Conservation (phyloP, 2,888 invertebrate genomes). For the Piscicola geometra region DNA sequence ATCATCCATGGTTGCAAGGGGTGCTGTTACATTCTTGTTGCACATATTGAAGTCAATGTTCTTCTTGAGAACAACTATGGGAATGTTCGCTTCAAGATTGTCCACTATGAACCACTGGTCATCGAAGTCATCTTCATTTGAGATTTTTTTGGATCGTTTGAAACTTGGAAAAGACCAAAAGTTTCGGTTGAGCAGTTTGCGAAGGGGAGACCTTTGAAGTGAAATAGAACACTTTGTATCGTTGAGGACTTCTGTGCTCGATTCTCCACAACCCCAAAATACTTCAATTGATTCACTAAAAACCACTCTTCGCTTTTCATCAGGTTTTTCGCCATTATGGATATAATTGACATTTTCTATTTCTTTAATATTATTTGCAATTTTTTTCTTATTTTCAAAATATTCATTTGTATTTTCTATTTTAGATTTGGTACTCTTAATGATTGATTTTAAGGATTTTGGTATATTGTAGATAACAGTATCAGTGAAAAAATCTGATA, state of each 20-base stretch:
- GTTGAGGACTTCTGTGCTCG: background rate
- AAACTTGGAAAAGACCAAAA: background rate
- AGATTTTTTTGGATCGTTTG: background rate
- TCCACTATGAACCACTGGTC: constrained; percentile 16
- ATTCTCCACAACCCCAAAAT: background rate
- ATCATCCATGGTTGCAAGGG: constrained; percentile 32
- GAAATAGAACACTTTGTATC: background rate
- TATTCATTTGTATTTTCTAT: too few relatives aligned
- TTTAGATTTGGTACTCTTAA: too few relatives aligned
- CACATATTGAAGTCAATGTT: background rate
- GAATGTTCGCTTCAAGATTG: constrained; percentile 16
- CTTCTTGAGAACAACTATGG: constrained; percentile 28
- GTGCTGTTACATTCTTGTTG: constrained; percentile 20
- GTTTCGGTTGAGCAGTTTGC: background rate
- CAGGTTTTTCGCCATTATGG: background rate
- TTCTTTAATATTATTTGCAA: background rate
- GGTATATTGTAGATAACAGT: too few relatives aligned
- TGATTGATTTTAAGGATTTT: too few relatives aligned
- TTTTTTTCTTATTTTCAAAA: background rate
- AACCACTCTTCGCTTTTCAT: background rate
- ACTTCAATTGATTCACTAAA: background rate
- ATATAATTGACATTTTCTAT: background rate
- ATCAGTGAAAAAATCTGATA: too few relatives aligned
- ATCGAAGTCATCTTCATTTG: background rate
- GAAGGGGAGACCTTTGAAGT: background rate